These are phyloP conservation scores for Desmophyllum pertusum DNA, from an alignment of 92 coral and sea anemone species.

Conservation along the genomic window DNA sequence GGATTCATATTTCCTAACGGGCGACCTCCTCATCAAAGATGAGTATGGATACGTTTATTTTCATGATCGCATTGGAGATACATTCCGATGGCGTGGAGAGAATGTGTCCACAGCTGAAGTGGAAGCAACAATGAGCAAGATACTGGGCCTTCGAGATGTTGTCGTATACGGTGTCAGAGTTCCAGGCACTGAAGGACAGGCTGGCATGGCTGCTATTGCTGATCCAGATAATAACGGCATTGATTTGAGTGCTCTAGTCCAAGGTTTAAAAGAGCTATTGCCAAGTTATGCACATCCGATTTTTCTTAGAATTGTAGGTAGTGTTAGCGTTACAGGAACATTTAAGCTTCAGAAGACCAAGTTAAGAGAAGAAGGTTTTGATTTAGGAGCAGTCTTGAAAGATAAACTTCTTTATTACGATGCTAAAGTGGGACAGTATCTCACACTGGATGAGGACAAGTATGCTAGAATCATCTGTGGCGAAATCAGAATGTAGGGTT, in stretches of 20 bases:
- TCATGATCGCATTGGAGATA: slow-evolving; percentile 96
- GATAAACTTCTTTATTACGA: slow-evolving; percentile 75
- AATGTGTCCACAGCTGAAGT: slow-evolving; percentile 98
- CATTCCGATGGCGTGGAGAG: slow-evolving; percentile 99
- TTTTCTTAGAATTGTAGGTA: slow-evolving; percentile 77
- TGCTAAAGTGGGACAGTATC: slow-evolving; percentile 63
- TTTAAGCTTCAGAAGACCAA: slow-evolving; percentile 90
- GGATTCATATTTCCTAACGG: slow-evolving; percentile 78
- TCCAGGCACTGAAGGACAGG: slow-evolving; percentile 93
- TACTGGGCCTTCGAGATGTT: slow-evolving; percentile 82
- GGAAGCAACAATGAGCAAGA: slow-evolving; percentile 77
- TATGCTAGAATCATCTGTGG: slow-evolving; percentile 67
- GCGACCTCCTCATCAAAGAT: slow-evolving; percentile 80
- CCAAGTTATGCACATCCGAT: slow-evolving; percentile 88
- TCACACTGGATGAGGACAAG: slow-evolving; percentile 61
- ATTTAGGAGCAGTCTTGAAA: slow-evolving; percentile 55
- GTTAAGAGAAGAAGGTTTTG: slow-evolving; percentile 86
- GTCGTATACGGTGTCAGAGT: slow-evolving; percentile 90
- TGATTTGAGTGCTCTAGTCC: slow-evolving; percentile 62
- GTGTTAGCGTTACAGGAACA: slow-evolving; percentile 83
- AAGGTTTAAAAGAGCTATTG: slow-evolving; percentile 54
- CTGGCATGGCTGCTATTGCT: slow-evolving; percentile 95
- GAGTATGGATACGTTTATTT: slow-evolving; percentile 90
- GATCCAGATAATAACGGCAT: slow-evolving; percentile 72
- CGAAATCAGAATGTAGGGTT: slow-evolving; percentile 57